Base-by-base conservation (phyloP, 2,888 invertebrate species). In the Trypoxylon attenuatum region DNA sequence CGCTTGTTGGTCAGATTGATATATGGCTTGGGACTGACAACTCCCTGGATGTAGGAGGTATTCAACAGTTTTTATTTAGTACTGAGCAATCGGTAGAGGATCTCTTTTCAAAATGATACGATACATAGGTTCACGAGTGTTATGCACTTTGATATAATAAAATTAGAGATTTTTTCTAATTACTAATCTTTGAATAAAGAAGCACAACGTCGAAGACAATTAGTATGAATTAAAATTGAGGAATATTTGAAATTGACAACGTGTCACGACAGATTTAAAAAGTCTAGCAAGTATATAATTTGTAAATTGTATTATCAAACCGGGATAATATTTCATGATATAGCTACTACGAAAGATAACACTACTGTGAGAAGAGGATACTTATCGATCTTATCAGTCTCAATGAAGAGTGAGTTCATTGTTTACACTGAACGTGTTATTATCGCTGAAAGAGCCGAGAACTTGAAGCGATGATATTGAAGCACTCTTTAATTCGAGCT, bases 281-380 rank as follows among this genome's bases (percentile, higher is more conserved):
- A n/a, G n/a, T n/a, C n/a, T n/a, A n/a, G n/a, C n/a, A n/a, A n/a
- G n/a, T n/a, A n/a, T n/a, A n/a, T n/a, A n/a, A n/a, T n/a, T n/a
- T n/a, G n/a, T n/a, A n/a, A n/a, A n/a, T n/a, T n/a, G n/a, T n/a
- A n/a, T n/a, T n/a, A n/a, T n/a, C n/a, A 13, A 33, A 10, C 5
- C 33, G n/a, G n/a, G 13, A 25, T 10, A 46, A 21, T 27, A 33
- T 43, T 38, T 8, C 13, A 23, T 41, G 46, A 33, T 18, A 16
- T 13, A 39, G 33, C 45, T 60, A 55, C 47, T 41, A 6, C 3
- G 42, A 27, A 51, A 21, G 33, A 43, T 18, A 65, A 65, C 60
- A 38, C 15, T 18, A 27, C 39, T 19, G 29, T 42, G 25, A 16
- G 46, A 21, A n/a, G 50, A 60, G 27, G 16, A 25, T 25, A 33